Evolutionary conservation across 1,140 invertebrate species (phyloP).

Genomic region (Drosophila tsacasi): DNA sequence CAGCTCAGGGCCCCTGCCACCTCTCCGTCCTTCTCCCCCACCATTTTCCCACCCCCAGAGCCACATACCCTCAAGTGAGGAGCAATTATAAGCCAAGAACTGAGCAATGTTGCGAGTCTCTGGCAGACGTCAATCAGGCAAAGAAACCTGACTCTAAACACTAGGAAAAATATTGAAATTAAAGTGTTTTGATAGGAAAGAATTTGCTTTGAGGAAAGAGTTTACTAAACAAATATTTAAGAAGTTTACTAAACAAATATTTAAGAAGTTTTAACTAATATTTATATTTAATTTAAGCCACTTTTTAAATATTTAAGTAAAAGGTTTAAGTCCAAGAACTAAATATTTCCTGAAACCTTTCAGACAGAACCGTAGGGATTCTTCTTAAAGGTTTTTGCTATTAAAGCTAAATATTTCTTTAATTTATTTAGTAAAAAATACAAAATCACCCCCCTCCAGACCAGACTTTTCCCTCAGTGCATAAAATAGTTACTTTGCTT

Average conservation of each 20-base stretch:
- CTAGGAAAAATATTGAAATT: background rate
- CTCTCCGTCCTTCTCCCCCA: background rate
- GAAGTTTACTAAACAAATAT: background rate
- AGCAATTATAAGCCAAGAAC: conserved; percentile 74
- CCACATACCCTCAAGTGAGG: conserved; percentile 60
- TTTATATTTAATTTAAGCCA: background rate
- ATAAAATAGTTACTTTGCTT: conserved; percentile 40
- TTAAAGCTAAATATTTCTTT: too few relatives aligned
- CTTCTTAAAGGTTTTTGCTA: too few relatives aligned
- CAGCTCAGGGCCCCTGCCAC: background rate
- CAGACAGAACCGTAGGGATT: background rate
- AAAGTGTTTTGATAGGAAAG: too few relatives aligned
- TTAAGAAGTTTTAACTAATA: background rate
- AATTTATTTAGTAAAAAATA: background rate
- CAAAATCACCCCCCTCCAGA: background rate
- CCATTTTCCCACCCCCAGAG: conserved; percentile 1
- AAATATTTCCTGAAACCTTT: background rate
- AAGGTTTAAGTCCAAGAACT: background rate
- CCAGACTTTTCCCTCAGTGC: background rate
- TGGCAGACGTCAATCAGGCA: conserved; percentile 74
- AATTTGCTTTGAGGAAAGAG: background rate
- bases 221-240: background rate
- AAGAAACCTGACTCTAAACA: conserved; percentile 32
- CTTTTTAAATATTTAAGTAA: background rate
- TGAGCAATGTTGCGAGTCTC: conserved; percentile 69